Conservation (phyloP, 2,113 vertebrate genomes). For the Misgurnus mizolepis region DNA sequence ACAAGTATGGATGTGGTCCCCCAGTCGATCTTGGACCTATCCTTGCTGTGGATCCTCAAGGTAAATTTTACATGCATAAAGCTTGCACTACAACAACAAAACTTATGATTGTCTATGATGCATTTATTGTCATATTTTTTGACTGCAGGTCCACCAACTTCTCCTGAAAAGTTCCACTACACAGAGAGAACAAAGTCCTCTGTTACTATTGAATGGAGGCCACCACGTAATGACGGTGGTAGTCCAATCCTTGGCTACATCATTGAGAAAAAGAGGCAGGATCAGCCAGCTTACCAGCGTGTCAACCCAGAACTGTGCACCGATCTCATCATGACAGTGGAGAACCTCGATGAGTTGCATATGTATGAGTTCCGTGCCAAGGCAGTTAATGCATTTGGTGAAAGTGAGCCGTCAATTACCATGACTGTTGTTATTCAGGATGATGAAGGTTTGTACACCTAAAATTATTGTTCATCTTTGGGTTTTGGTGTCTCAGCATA, state of each 20-base stretch:
- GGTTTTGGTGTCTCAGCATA: background rate
- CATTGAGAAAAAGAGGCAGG: slow-evolving; percentile 91
- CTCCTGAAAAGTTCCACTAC: slow-evolving; percentile 94
- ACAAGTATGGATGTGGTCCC: slow-evolving; percentile 92
- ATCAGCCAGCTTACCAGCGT: slow-evolving; percentile 86
- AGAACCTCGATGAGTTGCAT: slow-evolving; percentile 87
- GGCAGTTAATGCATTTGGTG: slow-evolving; percentile 88
- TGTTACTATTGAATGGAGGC: slow-evolving; percentile 89
- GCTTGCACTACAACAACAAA: background rate
- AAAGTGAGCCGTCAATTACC: slow-evolving; percentile 92
- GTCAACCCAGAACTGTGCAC: slow-evolving; percentile 85
- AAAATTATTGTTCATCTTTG: background rate
- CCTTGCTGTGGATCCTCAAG: slow-evolving; percentile 89
- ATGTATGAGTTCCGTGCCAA: slow-evolving; percentile 98
- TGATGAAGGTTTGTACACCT: slow-evolving; percentile 87
- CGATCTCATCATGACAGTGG: slow-evolving; percentile 82
- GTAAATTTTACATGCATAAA: slow-evolving; percentile 65
- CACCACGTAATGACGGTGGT: slow-evolving; percentile 92
- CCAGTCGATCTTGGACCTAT: slow-evolving; percentile 89
- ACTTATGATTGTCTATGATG: background rate
- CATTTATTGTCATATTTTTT: slow-evolving; percentile 7
- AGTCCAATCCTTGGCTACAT: slow-evolving; percentile 93
- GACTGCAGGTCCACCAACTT: slow-evolving; percentile 84
- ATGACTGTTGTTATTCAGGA: slow-evolving; percentile 91
- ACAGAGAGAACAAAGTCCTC: slow-evolving; percentile 92